Conservation (phyloP, 2,113 vertebrate species). For the Malurus cyaneus region DNA sequence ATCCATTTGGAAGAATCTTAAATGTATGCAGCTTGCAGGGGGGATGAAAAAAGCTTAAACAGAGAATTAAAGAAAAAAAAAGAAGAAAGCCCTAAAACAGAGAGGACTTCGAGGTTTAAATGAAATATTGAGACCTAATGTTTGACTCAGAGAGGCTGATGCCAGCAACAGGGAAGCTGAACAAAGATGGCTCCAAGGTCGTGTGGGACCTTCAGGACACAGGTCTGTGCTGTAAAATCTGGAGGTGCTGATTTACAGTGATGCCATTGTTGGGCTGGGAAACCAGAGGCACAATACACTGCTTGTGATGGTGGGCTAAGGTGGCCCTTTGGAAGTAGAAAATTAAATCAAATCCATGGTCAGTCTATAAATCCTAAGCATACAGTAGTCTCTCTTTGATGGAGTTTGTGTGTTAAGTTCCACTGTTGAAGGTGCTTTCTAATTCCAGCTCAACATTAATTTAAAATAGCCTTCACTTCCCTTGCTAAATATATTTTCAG, state of each 20-base stretch:
- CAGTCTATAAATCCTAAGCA: not conserved
- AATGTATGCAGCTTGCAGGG: not conserved
- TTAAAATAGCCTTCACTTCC: conserved; percentile 22
- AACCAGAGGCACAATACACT: not conserved
- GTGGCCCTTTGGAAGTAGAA: not conserved
- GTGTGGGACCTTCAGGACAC: not conserved
- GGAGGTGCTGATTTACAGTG: not conserved
- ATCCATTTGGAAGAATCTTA: conserved; percentile 9
- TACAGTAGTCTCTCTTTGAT: accelerated
- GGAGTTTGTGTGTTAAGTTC: not conserved
- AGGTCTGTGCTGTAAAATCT: not conserved
- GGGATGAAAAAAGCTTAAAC: not conserved
- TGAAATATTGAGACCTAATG: not conserved
- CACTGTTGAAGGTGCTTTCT: not conserved
- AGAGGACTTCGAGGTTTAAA: not conserved
- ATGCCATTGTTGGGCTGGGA: not conserved
- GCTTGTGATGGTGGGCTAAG: not conserved
- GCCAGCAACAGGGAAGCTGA: not conserved
- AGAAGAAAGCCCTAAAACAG: not conserved
- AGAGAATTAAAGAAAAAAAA: not conserved
- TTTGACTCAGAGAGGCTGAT: not conserved
- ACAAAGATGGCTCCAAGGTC: not conserved
- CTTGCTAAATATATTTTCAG: conserved; percentile 2
- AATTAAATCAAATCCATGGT: not conserved
- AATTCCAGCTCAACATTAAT: conserved; percentile 26